Evolutionary conservation across 2,888 invertebrate species (phyloP).

Genomic region (Creontiades dilutus): DNA sequence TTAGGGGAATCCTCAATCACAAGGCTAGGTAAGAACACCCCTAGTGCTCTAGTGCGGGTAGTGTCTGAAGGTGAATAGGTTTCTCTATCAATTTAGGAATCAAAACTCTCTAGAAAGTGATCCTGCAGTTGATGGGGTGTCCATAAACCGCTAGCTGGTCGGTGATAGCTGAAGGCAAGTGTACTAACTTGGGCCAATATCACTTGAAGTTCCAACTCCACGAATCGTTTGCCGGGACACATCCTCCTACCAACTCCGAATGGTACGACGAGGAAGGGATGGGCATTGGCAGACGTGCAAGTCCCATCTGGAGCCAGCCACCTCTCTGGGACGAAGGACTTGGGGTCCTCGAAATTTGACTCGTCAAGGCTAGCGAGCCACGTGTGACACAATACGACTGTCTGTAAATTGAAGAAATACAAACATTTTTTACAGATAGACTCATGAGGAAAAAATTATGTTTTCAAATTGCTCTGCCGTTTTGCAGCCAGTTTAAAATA

Average conservation of each 20-base stretch:
- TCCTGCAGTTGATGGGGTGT: too few species aligned
- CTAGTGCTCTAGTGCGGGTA: too few species aligned
- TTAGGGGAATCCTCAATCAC: too few species aligned
- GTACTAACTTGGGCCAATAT: constrained; percentile 85
- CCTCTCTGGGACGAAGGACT: constrained; percentile 87
- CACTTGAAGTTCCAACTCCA: constrained; percentile 87
- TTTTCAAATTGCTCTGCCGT: too few species aligned
- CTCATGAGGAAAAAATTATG: background rate
- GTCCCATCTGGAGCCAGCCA: constrained; percentile 82
- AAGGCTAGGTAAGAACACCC: too few species aligned
- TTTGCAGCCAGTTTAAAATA: too few species aligned
- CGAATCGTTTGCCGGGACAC: constrained; percentile 92
- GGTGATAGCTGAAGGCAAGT: too few species aligned
- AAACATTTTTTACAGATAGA: constrained; percentile 6
- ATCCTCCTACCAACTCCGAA: constrained; percentile 90
- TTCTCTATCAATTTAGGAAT: too few species aligned
- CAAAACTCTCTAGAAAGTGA: too few species aligned
- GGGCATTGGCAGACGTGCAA: constrained; percentile 76
- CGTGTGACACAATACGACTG: constrained; percentile 89
- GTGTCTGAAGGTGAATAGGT: too few species aligned
- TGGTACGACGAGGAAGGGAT: constrained; percentile 85
- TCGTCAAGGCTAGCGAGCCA: constrained; percentile 89
- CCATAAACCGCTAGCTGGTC: too few species aligned
- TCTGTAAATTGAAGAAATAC: constrained; percentile 81
- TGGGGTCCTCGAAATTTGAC: constrained; percentile 86